phyloP scores from a whole-genome alignment of 2,888 invertebrate species.

The Epistrophe grossulariae region DNA sequence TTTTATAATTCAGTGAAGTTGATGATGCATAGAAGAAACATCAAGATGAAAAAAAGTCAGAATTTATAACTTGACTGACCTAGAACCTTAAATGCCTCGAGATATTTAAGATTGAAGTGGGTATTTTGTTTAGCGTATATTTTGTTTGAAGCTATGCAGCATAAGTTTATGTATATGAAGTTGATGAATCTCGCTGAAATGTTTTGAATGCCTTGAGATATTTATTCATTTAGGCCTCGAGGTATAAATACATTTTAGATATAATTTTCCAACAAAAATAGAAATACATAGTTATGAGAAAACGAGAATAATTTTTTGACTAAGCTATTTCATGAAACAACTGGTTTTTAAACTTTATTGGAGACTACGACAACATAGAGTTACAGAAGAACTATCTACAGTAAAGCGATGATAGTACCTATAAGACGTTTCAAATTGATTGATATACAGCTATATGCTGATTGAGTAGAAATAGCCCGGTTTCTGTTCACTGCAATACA shows the following conservation, averaged over 20 bases:
- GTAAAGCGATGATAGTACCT: no score
- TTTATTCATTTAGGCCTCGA: background rate
- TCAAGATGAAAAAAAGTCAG: conserved; percentile 1
- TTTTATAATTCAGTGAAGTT: conserved; percentile 41
- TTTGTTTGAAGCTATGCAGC: background rate
- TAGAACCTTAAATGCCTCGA: conserved; percentile 4
- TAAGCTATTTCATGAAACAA: background rate
- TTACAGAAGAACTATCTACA: no score
- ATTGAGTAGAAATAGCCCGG: no score
- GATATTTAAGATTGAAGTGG: conserved; percentile 24
- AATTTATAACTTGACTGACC: conserved; percentile 28
- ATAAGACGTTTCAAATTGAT: no score
- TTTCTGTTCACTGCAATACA: no score
- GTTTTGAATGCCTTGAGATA: background rate
- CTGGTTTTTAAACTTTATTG: no score
- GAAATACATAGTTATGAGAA: background rate
- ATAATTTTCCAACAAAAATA: background rate
- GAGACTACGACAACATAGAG: no score
- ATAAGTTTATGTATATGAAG: background rate
- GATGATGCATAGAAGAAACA: conserved; percentile 10
- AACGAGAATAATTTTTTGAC: background rate
- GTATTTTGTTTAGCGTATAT: background rate
- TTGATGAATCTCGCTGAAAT: background rate
- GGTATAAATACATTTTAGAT: background rate
- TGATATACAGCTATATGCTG: no score